These are phyloP conservation scores for Petrolisthes cinctipes DNA, from an alignment of 2,888 invertebrate genomes.

Conservation along the genomic window DNA sequence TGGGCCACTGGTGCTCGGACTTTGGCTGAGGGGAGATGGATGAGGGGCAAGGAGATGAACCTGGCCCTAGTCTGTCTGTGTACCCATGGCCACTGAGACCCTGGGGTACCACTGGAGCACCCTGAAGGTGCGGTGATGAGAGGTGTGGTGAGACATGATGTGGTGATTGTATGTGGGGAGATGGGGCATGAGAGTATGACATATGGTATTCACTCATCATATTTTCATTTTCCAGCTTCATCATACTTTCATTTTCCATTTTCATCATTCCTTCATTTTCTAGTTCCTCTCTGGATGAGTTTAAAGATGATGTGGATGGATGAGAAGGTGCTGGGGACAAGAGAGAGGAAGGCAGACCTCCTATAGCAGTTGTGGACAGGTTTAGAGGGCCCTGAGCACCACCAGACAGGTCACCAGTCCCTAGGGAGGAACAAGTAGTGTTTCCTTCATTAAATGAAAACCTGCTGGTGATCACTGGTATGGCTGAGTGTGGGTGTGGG, in stretches of 20 bases:
- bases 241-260: slow-evolving; percentile 57
- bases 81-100: slow-evolving; percentile 38
- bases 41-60: slow-evolving; percentile 50
- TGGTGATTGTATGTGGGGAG: slow-evolving; percentile 50
- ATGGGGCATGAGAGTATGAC: slow-evolving; percentile 57
- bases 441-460: slow-evolving; percentile 60
- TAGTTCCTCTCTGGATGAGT: slow-evolving; percentile 64
- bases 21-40: slow-evolving; percentile 57
- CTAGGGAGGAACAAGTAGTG: slow-evolving; percentile 40
- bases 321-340: slow-evolving; percentile 65
- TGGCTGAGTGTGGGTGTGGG: slow-evolving; percentile 65
- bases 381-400: slow-evolving; percentile 52
- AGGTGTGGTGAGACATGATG: slow-evolving; percentile 42
- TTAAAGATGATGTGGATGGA: slow-evolving; percentile 64
- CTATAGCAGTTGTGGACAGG: slow-evolving; percentile 51
- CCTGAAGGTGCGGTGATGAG: slow-evolving; percentile 44
- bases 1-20: slow-evolving; percentile 62
- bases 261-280: slow-evolving; percentile 58
- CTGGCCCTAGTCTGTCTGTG: slow-evolving; percentile 38
- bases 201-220: slow-evolving; percentile 52
- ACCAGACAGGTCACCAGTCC: slow-evolving; percentile 47
- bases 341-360: slow-evolving; percentile 63
- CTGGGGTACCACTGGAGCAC: slow-evolving; percentile 34
- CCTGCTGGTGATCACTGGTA: slow-evolving; percentile 64
- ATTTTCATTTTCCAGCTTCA: neutral